Conservation (phyloP, 1,140 invertebrate species). For the Mya arenaria region DNA sequence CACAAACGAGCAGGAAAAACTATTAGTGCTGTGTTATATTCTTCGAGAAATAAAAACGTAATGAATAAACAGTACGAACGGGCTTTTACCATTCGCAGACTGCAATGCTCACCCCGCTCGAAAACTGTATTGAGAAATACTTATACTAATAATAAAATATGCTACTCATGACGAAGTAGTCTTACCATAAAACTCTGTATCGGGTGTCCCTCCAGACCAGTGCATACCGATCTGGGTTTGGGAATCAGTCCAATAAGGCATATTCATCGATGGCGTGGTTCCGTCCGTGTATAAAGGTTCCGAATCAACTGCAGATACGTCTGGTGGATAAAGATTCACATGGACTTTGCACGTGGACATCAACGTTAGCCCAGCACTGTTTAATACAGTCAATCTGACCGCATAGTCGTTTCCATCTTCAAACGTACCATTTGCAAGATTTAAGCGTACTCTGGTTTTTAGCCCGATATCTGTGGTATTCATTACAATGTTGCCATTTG, state of each 20-base stretch:
- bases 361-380: slow-evolving; percentile 1
- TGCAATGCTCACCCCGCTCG: too few relatives aligned
- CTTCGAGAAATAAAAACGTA: too few relatives aligned
- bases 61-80: too few relatives aligned
- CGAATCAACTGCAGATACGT: background rate
- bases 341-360: background rate
- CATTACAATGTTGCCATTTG: background rate
- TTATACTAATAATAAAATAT: too few relatives aligned
- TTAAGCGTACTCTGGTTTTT: slow-evolving; percentile 1
- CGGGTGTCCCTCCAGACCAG: slow-evolving; percentile 18
- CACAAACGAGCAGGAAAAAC: too few relatives aligned
- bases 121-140: too few relatives aligned
- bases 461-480: slow-evolving; percentile 1
- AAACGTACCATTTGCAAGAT: slow-evolving; percentile 4
- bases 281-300: slow-evolving; percentile 7
- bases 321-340: slow-evolving; percentile 13
- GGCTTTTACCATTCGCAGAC: too few relatives aligned
- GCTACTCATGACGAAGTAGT: too few relatives aligned
- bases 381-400: slow-evolving; percentile 12
- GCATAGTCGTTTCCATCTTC: slow-evolving; percentile 6
- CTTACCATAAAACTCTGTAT: slow-evolving; percentile 39
- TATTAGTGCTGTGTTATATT: too few relatives aligned
- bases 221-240: slow-evolving; percentile 33
- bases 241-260: slow-evolving; percentile 12
- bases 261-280: background rate